Evolutionary conservation across 2,888 invertebrate genomes (phyloP).

Genomic region (Zygogramma bicolorata): DNA sequence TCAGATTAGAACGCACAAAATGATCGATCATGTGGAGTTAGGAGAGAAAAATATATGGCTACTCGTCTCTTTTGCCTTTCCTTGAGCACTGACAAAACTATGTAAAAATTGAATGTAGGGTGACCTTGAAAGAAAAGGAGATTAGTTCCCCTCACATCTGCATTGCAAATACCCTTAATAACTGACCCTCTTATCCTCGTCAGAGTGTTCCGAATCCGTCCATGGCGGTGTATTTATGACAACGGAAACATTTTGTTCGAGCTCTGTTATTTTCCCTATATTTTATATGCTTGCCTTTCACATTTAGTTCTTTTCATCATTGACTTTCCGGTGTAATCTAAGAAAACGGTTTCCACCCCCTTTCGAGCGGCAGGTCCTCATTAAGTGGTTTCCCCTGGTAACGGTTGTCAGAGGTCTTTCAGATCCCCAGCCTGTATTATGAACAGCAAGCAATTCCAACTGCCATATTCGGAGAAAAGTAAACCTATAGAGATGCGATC

Average conservation of each 20-base stretch:
- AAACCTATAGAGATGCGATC: slow-evolving; percentile 25
- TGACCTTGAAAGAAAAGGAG: background rate
- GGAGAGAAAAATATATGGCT: no score
- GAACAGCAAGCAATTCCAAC: slow-evolving; percentile 14
- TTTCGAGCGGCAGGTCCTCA: slow-evolving; percentile 56
- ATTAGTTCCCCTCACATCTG: background rate
- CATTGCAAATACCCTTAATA: background rate
- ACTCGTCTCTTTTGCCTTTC: no score
- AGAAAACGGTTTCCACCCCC: slow-evolving; percentile 57
- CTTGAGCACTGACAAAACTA: no score
- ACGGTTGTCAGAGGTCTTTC: slow-evolving; percentile 64
- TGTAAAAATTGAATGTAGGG: no score
- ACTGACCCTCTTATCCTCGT: background rate
- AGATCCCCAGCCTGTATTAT: slow-evolving; percentile 43
- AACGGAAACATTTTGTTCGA: slow-evolving; percentile 34
- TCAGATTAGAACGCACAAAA: no score
- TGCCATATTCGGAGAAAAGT: slow-evolving; percentile 24
- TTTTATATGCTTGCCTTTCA: slow-evolving; percentile 46
- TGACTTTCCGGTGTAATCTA: slow-evolving; percentile 59
- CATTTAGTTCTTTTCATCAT: slow-evolving; percentile 58
- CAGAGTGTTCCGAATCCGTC: background rate
- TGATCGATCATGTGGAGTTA: no score
- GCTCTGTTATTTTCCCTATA: slow-evolving; percentile 40
- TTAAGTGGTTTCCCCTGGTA: slow-evolving; percentile 66
- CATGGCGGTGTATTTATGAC: slow-evolving; percentile 18